Evolutionary conservation across 2,797 vertebrate genomes (phyloP), one percentile per base, ranked within the genome.

Genomic region (Kryptopterus vitreolus): DNA sequence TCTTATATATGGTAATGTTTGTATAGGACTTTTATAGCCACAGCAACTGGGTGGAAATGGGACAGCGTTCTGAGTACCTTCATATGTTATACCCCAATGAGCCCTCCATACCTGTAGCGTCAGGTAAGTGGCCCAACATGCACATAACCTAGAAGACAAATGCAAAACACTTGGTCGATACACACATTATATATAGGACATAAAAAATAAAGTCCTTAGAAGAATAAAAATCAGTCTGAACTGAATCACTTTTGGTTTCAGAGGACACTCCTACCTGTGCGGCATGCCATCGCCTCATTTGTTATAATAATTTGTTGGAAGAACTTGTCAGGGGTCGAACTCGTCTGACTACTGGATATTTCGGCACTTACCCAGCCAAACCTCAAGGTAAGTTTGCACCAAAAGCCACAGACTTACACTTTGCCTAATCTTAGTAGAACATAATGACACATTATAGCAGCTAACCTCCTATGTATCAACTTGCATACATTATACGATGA

Each of bases 1-100:
- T 16, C 48, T 73, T 62, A 26, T 63, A 35, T 77, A 26, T 50
- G n/a, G 78, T 29, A 66, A 15, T 76, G 59, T 79, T 59, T 62
- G 13, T 83, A 33, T 62, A 96, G 96, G 96, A 96, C 88, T 96
- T 96, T 88, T 96, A 96, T 84, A 97, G 96, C 84, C 96, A 97
- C 85, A 97, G 95, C 87, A 97, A 95, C 90, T 96, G 96, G 95
- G 94, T 96, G 58, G 95, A 96, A 86, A 91, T 96, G 91, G 96
- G 95, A 50, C 83, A 91, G 76, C 87, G 18, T 33, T 85, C 87
- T 15, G 87, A 94, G 77, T 94, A 96, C 84, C 93, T 92, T 76
- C 92, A 95, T 81, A 92, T 96, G 76, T 89, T 95, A 78, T 89
- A 94, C 72, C 92, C 94, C 1, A 88, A 91, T 29, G 92, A 88